Evolutionary conservation across 2,113 vertebrate genomes (phyloP).

Genomic region (Puffinus mauretanicus): DNA sequence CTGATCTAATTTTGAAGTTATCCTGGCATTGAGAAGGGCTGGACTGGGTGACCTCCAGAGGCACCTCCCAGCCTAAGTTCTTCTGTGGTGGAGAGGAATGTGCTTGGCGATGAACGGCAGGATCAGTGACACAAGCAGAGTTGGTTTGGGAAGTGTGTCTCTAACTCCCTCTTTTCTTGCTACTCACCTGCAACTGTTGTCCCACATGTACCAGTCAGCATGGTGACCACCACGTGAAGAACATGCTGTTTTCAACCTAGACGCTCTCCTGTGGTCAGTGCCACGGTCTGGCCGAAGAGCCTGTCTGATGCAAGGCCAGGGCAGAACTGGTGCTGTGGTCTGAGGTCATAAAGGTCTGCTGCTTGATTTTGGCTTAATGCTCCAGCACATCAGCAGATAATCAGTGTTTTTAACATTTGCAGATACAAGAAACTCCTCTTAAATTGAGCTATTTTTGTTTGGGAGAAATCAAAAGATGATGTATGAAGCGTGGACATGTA

Average conservation of each 20-base stretch:
- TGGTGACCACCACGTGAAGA: background rate
- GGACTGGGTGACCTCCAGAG: no score
- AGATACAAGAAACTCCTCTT: background rate
- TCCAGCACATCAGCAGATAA: background rate
- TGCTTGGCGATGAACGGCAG: accelerated
- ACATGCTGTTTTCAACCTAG: background rate
- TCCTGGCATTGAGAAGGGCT: background rate
- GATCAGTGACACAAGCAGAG: accelerated
- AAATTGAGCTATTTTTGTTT: background rate
- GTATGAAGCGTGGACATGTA: background rate
- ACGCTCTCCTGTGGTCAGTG: background rate
- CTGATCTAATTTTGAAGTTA: background rate
- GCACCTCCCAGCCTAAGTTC: background rate
- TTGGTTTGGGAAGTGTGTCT: background rate
- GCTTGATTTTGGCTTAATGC: background rate
- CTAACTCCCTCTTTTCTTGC: background rate
- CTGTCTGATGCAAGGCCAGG: background rate
- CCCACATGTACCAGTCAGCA: background rate
- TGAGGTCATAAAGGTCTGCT: background rate
- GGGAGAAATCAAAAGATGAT: background rate
- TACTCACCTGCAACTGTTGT: background rate
- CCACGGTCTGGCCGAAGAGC: accelerated
- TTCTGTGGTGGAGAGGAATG: background rate
- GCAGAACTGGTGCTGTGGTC: background rate
- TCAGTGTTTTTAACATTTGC: background rate